Conservation (phyloP, 92 coral and sea anemone genomes). For the Zoanthus gigantus region DNA sequence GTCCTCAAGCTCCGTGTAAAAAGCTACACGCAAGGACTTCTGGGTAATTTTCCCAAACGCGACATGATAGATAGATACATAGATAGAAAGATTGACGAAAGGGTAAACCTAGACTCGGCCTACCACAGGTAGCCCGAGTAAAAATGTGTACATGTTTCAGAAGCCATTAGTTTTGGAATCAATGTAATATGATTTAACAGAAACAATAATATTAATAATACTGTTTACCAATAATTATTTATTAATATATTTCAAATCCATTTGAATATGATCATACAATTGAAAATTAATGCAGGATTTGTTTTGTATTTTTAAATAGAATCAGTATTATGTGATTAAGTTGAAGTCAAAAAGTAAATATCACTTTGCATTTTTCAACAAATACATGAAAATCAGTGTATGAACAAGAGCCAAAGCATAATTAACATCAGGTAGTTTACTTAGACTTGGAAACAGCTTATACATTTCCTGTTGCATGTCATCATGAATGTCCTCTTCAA, state of each 20-base stretch:
- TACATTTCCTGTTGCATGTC: conserved; percentile 22
- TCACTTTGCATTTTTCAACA: neutral
- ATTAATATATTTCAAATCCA: no score
- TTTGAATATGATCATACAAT: no score
- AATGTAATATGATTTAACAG: neutral
- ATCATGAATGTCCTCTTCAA: conserved; percentile 21
- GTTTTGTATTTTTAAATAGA: neutral
- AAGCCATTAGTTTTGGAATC: neutral
- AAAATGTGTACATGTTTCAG: neutral
- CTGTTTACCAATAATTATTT: neutral
- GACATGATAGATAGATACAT: no score
- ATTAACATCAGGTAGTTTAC: neutral
- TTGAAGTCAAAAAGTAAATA: neutral
- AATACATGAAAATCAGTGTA: neutral
- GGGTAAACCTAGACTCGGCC: no score
- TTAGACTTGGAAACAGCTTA: neutral
- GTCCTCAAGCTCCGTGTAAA: no score
- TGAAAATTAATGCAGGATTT: neutral
- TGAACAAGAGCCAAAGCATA: conserved; percentile 19
- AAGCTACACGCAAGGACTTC: no score
- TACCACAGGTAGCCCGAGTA: no score
- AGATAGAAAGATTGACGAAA: no score
- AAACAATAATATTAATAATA: neutral
- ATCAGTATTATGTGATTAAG: neutral
- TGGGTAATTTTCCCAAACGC: no score